A percentile compares a stretch with the other conserved stretches of the same genome.
phyloP scores from a whole-genome alignment of 1,140 invertebrate genomes.

The Hyles euphorbiae region DNA sequence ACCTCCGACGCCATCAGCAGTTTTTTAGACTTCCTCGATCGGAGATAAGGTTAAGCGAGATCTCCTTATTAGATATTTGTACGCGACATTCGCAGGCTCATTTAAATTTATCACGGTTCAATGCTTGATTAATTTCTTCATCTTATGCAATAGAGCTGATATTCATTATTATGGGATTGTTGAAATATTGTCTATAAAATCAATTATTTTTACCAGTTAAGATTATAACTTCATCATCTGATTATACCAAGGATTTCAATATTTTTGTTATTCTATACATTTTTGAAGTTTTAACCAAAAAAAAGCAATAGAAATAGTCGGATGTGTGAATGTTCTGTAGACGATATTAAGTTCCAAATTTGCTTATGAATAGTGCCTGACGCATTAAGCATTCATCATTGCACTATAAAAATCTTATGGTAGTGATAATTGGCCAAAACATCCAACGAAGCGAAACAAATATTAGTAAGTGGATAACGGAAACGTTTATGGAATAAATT shows the following conservation, averaged over 20 bases:
- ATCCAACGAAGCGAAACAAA: constrained; percentile 14
- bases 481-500: constrained; percentile 48
- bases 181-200: background rate
- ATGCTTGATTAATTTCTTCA: too few relatives aligned
- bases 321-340: too few relatives aligned
- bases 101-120: constrained; percentile 47
- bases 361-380: too few relatives aligned
- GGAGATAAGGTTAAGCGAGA: constrained; percentile 71
- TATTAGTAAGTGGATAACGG: constrained; percentile 33
- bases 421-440: constrained; percentile 18
- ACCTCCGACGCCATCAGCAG: constrained; percentile 37
- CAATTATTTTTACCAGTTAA: background rate
- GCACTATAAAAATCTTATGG: constrained; percentile 13
- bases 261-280: too few relatives aligned
- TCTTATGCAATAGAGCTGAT: too few relatives aligned
- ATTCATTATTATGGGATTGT: too few relatives aligned
- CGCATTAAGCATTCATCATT: too few relatives aligned
- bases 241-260: too few relatives aligned
- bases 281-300: too few relatives aligned
- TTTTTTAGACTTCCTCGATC: constrained; percentile 72
- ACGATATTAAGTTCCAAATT: too few relatives aligned
- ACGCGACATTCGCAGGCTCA: constrained; percentile 47
- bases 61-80: constrained; percentile 69
- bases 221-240: too few relatives aligned
- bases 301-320: background rate